phyloP scores from a whole-genome alignment of 2,888 invertebrate species.

The Trichogramma evanescens region DNA sequence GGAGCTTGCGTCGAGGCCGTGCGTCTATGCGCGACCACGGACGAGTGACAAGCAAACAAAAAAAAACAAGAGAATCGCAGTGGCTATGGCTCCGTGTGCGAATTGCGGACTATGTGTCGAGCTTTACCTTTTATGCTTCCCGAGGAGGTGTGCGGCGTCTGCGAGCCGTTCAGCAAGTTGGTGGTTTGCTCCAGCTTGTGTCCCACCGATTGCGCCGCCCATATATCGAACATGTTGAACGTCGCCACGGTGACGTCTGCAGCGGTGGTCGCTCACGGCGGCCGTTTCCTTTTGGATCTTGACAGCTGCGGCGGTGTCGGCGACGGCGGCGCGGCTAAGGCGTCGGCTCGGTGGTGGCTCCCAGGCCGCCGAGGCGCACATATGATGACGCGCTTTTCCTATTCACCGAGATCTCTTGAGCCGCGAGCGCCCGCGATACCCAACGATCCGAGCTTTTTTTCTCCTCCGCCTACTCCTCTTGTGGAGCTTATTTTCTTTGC shows the following conservation, averaged over 20 bases:
- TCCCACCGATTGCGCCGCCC: slow-evolving; percentile 66
- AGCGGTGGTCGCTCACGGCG: slow-evolving; percentile 12
- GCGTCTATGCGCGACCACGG: background rate
- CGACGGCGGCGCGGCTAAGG: background rate
- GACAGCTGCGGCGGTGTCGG: background rate
- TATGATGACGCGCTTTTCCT: no score
- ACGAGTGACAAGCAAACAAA: background rate
- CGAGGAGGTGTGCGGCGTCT: slow-evolving; percentile 73
- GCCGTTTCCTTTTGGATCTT: background rate
- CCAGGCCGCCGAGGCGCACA: no score
- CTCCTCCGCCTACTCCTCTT: no score
- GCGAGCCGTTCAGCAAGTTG: slow-evolving; percentile 53
- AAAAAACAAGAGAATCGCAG: background rate
- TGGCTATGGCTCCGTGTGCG: background rate
- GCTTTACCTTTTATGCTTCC: slow-evolving; percentile 74
- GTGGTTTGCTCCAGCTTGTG: slow-evolving; percentile 61
- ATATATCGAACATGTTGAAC: slow-evolving; percentile 74
- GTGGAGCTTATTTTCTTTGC: no score
- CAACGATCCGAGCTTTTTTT: no score
- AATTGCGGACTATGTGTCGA: background rate
- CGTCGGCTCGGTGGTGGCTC: no score
- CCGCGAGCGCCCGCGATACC: no score
- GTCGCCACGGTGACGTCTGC: slow-evolving; percentile 39
- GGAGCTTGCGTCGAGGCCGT: no score
- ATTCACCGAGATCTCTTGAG: no score